These are phyloP conservation scores for Coregonus clupeaformis DNA, from an alignment of 2,113 vertebrate species.

Conservation along the genomic window DNA sequence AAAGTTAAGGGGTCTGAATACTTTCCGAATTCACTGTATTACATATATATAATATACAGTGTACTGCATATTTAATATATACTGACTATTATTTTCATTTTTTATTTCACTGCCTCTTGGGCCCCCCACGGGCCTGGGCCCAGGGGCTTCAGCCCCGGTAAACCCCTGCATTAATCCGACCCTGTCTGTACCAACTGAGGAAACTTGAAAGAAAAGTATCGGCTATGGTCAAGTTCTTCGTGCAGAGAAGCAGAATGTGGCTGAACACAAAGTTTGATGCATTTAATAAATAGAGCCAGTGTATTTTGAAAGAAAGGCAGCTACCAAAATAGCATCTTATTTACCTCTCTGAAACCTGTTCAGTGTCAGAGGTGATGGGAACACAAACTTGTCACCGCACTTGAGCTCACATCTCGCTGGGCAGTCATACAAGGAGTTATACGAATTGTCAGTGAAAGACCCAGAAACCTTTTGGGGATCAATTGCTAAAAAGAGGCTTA, in stretches of 20 bases:
- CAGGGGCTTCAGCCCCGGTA: no score
- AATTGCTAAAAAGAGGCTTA: slow-evolving; percentile 71
- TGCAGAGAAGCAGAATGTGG: slow-evolving; percentile 19
- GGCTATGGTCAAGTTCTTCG: not conserved
- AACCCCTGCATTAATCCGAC: no score
- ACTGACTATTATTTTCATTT: no score
- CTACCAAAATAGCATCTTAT: slow-evolving; percentile 1
- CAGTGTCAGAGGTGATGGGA: slow-evolving; percentile 4
- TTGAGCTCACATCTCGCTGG: slow-evolving; percentile 25
- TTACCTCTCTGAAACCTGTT: not conserved
- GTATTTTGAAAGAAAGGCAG: not conserved
- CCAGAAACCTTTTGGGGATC: slow-evolving; percentile 83
- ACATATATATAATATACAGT: no score
- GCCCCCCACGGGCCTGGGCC: no score
- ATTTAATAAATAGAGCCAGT: slow-evolving; percentile 5
- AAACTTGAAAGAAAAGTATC: slow-evolving; percentile 5
- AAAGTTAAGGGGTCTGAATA: no score
- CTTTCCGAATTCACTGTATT: no score
- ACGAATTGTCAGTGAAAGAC: slow-evolving; percentile 73
- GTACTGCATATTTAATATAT: no score
- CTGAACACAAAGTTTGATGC: slow-evolving; percentile 14
- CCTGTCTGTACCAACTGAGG: not conserved
- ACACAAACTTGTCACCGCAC: slow-evolving; percentile 10
- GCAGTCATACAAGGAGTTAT: slow-evolving; percentile 64
- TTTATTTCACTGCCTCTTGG: no score